Evolutionary conservation across 2,797 vertebrate genomes (phyloP), one percentile per base, ranked within the genome.

Genomic region (Anniella stebbinsi): DNA sequence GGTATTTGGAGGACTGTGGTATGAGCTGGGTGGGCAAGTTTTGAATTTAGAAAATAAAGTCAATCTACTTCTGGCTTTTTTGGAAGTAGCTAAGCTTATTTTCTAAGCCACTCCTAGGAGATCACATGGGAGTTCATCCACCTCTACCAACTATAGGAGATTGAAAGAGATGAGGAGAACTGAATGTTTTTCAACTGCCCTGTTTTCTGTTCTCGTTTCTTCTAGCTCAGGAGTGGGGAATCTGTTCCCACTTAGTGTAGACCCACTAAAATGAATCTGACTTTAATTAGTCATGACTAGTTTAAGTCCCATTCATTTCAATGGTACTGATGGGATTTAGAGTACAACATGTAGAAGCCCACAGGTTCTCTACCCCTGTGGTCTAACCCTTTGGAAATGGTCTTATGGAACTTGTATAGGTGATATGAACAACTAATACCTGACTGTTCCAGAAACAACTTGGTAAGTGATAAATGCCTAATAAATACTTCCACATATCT

Each of bases 391-490:
- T 84, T 80, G 38, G 86, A 93, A 91, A 80, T 0, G 0, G 82
- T 91, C 88, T 91, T 89, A 91, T 0, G 48, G 87, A 3, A 89
- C 92, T 93, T 80, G 13, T 85, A 92, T 88, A 57, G 3, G 48
- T 57, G 48, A 4, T 73, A 57, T 41, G 10, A 69, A 67, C 38
- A 45, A n/a, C 15, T 25, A 33, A 48, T 25, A 4, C 30, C 10
- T 30, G 21, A 38, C 36, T 87, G n/a, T 60, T 72, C 17, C n/a
- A 73, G 23, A 57, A 54, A 36, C 93, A 87, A 87, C 57, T 91
- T 86, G 87, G 88, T 88, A 92, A 84, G 4, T 86, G 57, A 87
- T 18, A n/a, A 9, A 60, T 36, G 13, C 25, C 45, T 80, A 78
- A 87, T 69, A 21, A 51, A 51, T 48, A 36, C 23, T 78, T n/a